A percentile compares a stretch with the other conserved stretches of the same genome.
Conservation (phyloP, 2,888 invertebrate species). For the Diaphora mendica region DNA sequence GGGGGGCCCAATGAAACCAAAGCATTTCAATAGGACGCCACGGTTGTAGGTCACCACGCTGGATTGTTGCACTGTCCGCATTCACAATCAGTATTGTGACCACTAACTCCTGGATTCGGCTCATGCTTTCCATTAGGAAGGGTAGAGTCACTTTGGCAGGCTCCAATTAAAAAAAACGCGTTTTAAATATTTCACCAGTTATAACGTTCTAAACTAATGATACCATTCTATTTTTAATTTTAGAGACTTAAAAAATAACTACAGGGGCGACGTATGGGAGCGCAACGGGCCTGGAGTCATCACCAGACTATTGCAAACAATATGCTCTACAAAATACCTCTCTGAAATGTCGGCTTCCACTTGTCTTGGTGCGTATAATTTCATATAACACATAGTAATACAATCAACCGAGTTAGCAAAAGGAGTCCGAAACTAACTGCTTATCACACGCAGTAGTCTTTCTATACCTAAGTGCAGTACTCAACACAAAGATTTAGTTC, state of each 20-base stretch:
- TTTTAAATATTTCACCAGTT: neutral
- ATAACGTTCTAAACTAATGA: neutral
- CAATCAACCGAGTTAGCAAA: neutral
- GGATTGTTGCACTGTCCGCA: too few relatives aligned
- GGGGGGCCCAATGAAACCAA: too few relatives aligned
- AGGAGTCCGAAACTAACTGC: neutral
- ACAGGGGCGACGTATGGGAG: conserved; percentile 85
- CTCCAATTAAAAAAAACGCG: too few relatives aligned
- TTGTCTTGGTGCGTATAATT: conserved; percentile 38
- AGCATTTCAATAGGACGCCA: too few relatives aligned
- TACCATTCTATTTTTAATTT: conserved; percentile 13
- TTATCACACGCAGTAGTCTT: neutral
- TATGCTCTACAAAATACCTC: conserved; percentile 69
- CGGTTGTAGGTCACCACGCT: too few relatives aligned
- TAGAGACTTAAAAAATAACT: conserved; percentile 78
- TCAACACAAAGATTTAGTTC: neutral
- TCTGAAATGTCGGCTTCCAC: conserved; percentile 27
- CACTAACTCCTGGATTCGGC: too few relatives aligned
- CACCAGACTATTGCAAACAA: conserved; percentile 85
- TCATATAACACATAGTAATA: neutral
- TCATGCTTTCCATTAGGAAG: too few relatives aligned
- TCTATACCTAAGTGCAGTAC: neutral
- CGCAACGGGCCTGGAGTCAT: conserved; percentile 89
- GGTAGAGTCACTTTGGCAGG: too few relatives aligned
- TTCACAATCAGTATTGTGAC: too few relatives aligned